These are phyloP conservation scores for Parauchenoglanis ngamensis DNA, from an alignment of 2,797 vertebrate species.

Conservation along the genomic window DNA sequence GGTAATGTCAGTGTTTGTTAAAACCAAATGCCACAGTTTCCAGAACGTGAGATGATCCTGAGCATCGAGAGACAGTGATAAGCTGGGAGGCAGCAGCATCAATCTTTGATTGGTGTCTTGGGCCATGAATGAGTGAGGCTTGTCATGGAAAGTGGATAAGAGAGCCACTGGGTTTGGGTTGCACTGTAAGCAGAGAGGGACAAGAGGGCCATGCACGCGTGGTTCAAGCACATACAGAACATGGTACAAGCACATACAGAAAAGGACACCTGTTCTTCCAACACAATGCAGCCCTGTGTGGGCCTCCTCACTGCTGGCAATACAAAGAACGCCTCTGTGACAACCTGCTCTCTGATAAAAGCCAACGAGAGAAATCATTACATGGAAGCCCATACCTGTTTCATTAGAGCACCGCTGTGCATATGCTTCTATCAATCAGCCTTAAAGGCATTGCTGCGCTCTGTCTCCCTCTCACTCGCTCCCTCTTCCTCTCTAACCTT, in stretches of 20 bases:
- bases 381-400: conserved; percentile 43
- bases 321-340: conserved; percentile 48
- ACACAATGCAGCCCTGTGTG: conserved; percentile 56
- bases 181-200: conserved; percentile 54
- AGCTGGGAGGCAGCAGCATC: conserved; percentile 38
- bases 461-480: not conserved
- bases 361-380: conserved; percentile 57
- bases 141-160: conserved; percentile 48
- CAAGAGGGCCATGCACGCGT: conserved; percentile 31
- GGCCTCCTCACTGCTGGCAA: conserved; percentile 11
- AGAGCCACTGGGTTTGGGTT: conserved; percentile 38
- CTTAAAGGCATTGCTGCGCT: conserved; percentile 26
- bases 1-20: not conserved
- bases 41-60: not conserved
- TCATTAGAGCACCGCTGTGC: conserved; percentile 38
- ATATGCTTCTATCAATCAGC: conserved; percentile 54
- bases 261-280: conserved; percentile 53
- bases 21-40: not conserved
- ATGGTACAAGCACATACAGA: conserved; percentile 50
- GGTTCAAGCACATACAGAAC: conserved; percentile 48
- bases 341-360: conserved; percentile 54
- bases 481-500: not conserved
- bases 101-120: conserved; percentile 46
- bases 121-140: conserved; percentile 41
- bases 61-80: not conserved